Percentiles rank a stretch among this genome's conserved stretches.
Evolutionary conservation across 2,888 invertebrate species (phyloP).

Genomic region (Cetonia aurata): DNA sequence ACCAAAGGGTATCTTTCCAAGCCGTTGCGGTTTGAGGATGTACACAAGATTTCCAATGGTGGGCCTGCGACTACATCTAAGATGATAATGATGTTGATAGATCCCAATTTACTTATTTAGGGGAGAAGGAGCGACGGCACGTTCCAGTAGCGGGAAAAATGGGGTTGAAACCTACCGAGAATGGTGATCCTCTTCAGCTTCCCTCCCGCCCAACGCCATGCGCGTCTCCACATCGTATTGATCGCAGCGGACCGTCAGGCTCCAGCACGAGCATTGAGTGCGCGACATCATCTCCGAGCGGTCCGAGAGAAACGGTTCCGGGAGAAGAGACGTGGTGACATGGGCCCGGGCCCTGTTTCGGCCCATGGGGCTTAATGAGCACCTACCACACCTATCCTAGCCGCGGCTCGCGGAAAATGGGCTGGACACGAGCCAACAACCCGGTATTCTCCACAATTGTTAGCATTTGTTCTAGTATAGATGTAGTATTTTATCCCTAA

Average conservation of each 20-base stretch:
- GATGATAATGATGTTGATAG: constrained; percentile 20
- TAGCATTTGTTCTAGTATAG: constrained; percentile 55
- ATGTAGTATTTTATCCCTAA: constrained; percentile 50
- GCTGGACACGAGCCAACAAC: constrained; percentile 62
- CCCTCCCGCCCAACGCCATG: constrained; percentile 49
- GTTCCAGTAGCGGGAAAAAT: constrained; percentile 8
- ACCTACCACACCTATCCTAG: constrained; percentile 67
- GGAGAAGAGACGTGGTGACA: constrained; percentile 49
- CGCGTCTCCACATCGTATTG: constrained; percentile 58
- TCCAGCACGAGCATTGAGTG: constrained; percentile 60
- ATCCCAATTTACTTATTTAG: constrained; percentile 23
- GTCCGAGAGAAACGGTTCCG: constrained; percentile 52
- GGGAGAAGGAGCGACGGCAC: not conserved
- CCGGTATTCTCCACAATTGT: constrained; percentile 61
- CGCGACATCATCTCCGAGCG: constrained; percentile 59
- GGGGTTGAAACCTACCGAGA: constrained; percentile 4
- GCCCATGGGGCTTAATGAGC: constrained; percentile 61
- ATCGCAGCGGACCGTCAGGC: constrained; percentile 57
- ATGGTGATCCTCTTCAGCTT: constrained; percentile 31
- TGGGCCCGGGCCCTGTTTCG: constrained; percentile 49
- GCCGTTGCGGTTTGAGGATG: not conserved
- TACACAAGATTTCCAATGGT: too few relatives aligned
- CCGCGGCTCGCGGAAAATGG: constrained; percentile 63
- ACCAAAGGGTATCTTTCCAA: constrained; percentile 1
- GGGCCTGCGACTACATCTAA: not conserved